These are phyloP conservation scores for Aleiodes testaceus DNA, from an alignment of 2,888 invertebrate species.

Conservation along the genomic window DNA sequence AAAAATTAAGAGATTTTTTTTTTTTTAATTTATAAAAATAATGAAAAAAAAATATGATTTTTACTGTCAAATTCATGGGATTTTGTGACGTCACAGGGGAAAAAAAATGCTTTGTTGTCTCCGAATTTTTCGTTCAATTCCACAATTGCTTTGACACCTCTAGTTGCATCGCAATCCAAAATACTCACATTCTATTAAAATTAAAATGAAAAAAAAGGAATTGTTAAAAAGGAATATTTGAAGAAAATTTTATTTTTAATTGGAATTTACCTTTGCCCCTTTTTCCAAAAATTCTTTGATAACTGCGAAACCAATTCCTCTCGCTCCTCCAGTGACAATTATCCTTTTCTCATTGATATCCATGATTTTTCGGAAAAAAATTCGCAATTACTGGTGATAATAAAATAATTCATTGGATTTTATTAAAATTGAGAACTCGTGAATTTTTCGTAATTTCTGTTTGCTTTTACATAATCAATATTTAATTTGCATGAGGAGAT, in stretches of 20 bases:
- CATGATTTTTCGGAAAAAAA: not conserved
- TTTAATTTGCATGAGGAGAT: no score
- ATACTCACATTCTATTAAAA: constrained; percentile 64
- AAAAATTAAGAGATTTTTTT: no score
- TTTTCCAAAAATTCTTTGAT: constrained; percentile 73
- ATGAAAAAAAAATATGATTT: not conserved
- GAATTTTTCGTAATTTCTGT: no score
- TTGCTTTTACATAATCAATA: no score
- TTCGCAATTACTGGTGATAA: no score
- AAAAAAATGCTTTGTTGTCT: constrained; percentile 71
- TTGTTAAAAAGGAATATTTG: no score
- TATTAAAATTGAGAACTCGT: no score
- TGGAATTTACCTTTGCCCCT: constrained; percentile 63
- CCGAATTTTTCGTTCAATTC: constrained; percentile 73
- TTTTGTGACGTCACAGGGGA: constrained; percentile 74
- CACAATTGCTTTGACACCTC: constrained; percentile 71
- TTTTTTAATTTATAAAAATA: constrained; percentile 54
- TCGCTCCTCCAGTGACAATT: constrained; percentile 75
- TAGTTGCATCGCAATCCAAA: constrained; percentile 68
- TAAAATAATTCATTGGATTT: no score
- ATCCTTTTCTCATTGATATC: constrained; percentile 35
- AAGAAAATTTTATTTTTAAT: no score
- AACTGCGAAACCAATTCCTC: constrained; percentile 75
- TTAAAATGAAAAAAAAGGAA: no score
- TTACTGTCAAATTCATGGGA: constrained; percentile 71